phyloP scores from a whole-genome alignment of 2,888 invertebrate species.

The Nomada ruficornis region DNA sequence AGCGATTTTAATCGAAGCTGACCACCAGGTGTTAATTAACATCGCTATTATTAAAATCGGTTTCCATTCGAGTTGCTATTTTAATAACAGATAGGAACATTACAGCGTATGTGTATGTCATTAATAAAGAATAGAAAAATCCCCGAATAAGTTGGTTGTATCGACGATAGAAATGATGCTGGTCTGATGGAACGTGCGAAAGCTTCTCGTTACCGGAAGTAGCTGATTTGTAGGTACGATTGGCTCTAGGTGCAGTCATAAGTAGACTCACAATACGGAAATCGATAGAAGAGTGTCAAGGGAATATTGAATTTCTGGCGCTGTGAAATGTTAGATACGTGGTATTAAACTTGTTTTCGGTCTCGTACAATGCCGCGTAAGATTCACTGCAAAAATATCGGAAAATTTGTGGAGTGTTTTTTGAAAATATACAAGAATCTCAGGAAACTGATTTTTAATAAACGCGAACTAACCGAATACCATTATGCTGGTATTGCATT shows the following conservation, averaged over 20 bases:
- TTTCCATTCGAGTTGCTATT: not conserved
- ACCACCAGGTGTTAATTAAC: slow-evolving; percentile 54
- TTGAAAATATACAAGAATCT: no score
- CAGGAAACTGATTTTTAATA: no score
- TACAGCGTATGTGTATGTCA: no score
- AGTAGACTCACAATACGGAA: not conserved
- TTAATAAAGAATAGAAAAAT: not conserved
- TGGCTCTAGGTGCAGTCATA: not conserved
- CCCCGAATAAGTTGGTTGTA: slow-evolving; percentile 1
- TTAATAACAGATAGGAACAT: no score
- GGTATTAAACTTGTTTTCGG: no score
- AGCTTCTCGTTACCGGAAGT: slow-evolving; percentile 14
- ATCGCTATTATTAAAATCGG: slow-evolving; percentile 32
- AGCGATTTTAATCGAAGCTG: slow-evolving; percentile 57
- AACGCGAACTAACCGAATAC: no score
- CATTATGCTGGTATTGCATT: no score
- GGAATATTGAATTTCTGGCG: not conserved
- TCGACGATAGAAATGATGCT: not conserved
- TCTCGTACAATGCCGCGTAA: no score
- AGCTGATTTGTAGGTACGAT: slow-evolving; percentile 12
- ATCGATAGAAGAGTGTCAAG: not conserved
- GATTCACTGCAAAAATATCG: no score
- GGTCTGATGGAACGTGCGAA: slow-evolving; percentile 8
- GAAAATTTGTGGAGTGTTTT: no score
- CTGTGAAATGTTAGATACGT: no score